These are phyloP conservation scores for Pachyseris speciosa DNA, from an alignment of 64 coral and sea anemone species.

Conservation along the genomic window DNA sequence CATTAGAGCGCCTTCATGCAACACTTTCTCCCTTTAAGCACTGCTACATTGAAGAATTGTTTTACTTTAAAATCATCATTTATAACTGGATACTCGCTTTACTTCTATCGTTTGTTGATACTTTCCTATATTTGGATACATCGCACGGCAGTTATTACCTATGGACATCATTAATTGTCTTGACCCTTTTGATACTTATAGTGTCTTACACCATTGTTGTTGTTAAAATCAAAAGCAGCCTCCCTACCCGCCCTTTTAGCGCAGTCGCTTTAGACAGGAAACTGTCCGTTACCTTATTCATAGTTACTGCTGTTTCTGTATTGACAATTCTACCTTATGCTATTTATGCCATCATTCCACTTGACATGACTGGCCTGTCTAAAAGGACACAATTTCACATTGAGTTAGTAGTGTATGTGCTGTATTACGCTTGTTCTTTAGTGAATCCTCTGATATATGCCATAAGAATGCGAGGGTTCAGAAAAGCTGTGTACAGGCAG, in stretches of 20 bases:
- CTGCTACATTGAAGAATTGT: neutral
- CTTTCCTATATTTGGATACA: too few species aligned
- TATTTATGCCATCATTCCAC: neutral
- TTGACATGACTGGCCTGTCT: neutral
- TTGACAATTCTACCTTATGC: neutral
- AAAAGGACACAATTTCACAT: neutral
- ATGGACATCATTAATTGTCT: too few species aligned
- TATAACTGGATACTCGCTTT: neutral
- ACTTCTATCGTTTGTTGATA: neutral
- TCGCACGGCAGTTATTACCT: neutral
- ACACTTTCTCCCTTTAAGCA: conserved; percentile 6
- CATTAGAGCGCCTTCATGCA: too few species aligned
- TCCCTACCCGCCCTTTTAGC: too few species aligned
- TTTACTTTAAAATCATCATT: too few species aligned
- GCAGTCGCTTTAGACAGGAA: neutral
- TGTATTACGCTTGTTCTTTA: too few species aligned
- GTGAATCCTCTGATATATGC: too few species aligned
- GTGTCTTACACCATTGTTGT: neutral
- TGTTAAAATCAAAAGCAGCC: neutral
- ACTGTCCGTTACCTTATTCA: too few species aligned
- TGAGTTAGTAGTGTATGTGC: too few species aligned
- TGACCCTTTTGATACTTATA: neutral
- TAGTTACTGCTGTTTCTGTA: too few species aligned
- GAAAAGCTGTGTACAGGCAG: neutral
- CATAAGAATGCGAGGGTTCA: neutral